Percentiles rank a stretch among this genome's conserved stretches.
Evolutionary conservation across 2,888 invertebrate genomes (phyloP).

Genomic region (Drosophila limbata): DNA sequence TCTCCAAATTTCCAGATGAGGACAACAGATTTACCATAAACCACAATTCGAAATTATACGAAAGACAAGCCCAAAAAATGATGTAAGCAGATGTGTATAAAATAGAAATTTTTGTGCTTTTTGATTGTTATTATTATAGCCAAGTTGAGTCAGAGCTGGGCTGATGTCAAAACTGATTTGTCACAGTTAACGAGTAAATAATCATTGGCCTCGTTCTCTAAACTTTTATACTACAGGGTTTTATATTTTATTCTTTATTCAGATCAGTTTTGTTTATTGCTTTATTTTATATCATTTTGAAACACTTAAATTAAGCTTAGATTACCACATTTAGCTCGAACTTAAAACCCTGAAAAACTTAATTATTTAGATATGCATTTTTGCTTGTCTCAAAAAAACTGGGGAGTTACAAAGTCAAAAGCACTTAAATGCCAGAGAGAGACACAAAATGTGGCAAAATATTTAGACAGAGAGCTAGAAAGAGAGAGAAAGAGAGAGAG

Average conservation of each 20-base stretch:
- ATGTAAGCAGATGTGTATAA: conserved; percentile 25
- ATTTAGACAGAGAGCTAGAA: conserved; percentile 3
- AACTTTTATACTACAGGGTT: background rate
- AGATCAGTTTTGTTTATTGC: background rate
- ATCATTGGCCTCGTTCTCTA: conserved; percentile 7
- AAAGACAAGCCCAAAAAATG: conserved; percentile 51
- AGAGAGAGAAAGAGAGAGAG: conserved; percentile 3
- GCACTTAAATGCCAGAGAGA: conserved; percentile 59
- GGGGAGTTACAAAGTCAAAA: conserved; percentile 63
- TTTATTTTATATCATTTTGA: conserved; percentile 23
- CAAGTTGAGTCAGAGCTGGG: conserved; percentile 49
- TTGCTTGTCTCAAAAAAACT: conserved; percentile 68
- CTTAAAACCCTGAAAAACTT: conserved; percentile 45
- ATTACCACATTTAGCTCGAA: conserved; percentile 42
- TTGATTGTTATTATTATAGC: conserved; percentile 16
- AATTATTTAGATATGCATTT: conserved; percentile 48
- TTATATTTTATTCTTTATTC: background rate
- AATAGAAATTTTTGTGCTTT: conserved; percentile 47
- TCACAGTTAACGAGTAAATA: conserved; percentile 33
- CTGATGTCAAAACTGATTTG: conserved; percentile 49
- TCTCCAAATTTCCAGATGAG: conserved; percentile 20
- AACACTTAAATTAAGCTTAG: conserved; percentile 35
- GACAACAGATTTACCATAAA: conserved; percentile 22
- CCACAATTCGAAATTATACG: conserved; percentile 13
- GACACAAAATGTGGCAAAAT: conserved; percentile 8